These are phyloP conservation scores for Macroglossus sobrinus DNA, from an alignment of 2,113 vertebrate genomes.

Conservation along the genomic window DNA sequence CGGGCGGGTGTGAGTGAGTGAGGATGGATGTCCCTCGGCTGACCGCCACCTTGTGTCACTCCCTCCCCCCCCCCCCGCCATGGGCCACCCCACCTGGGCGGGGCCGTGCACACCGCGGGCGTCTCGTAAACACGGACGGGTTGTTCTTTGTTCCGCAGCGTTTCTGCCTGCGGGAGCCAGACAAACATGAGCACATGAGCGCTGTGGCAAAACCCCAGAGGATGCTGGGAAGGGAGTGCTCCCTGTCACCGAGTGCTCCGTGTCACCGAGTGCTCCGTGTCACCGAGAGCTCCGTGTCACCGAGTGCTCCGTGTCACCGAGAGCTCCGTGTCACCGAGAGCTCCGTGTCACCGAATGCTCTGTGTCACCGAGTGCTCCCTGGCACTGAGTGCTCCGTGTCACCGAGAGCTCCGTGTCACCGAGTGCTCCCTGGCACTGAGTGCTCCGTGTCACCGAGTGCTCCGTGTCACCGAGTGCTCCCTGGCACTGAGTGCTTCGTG, in stretches of 20 bases:
- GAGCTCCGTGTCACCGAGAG: no score
- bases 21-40: no score
- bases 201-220: neutral
- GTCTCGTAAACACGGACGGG: constrained; percentile 30
- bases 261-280: no score
- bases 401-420: rapidly evolving
- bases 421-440: no score
- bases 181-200: constrained; percentile 19
- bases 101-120: neutral
- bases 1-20: no score
- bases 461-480: no score
- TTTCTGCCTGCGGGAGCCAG: neutral
- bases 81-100: neutral
- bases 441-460: no score
- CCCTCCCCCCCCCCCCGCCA: neutral
- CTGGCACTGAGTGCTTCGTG: rapidly evolving
- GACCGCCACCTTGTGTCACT: no score
- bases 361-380: rapidly evolving
- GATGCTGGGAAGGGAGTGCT: neutral
- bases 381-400: no score
- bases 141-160: neutral
- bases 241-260: rapidly evolving
- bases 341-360: no score
- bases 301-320: no score
- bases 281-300: rapidly evolving